Conservation (phyloP, 2,113 vertebrate species). For the Herpetotheres cachinnans region DNA sequence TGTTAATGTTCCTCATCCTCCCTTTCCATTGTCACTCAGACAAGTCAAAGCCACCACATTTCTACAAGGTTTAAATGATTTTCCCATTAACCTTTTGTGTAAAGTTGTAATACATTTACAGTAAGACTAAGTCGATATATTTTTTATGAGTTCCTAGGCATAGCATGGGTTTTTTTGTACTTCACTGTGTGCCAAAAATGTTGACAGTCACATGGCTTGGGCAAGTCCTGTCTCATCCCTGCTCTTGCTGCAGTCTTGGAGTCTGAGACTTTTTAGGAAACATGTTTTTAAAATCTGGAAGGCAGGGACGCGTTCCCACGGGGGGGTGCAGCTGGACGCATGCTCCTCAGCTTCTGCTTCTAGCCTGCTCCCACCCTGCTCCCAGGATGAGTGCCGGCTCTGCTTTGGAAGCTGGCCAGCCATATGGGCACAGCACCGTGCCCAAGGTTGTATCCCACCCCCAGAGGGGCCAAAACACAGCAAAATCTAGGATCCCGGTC, state of each 20-base stretch:
- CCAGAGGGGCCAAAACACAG: neutral
- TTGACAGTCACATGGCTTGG: rapidly evolving
- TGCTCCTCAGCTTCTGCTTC: neutral
- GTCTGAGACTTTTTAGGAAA: neutral
- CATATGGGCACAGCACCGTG: rapidly evolving
- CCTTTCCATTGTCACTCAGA: neutral
- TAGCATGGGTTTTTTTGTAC: neutral
- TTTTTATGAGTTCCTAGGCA: neutral
- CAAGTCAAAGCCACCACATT: neutral
- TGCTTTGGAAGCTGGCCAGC: neutral
- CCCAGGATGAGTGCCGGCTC: rapidly evolving
- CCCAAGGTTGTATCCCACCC: no score
- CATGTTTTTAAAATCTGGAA: neutral
- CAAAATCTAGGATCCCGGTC: neutral
- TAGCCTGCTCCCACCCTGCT: neutral
- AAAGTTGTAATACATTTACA: neutral
- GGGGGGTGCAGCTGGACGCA: rapidly evolving
- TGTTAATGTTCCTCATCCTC: neutral
- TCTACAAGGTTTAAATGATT: neutral
- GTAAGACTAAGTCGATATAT: neutral
- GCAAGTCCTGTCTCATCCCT: neutral
- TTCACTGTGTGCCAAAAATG: neutral
- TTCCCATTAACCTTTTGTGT: neutral
- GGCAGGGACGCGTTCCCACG: rapidly evolving
- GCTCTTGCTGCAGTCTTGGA: neutral